Evolutionary conservation across 2,113 vertebrate species (phyloP).

Genomic region (Vidua macroura): DNA sequence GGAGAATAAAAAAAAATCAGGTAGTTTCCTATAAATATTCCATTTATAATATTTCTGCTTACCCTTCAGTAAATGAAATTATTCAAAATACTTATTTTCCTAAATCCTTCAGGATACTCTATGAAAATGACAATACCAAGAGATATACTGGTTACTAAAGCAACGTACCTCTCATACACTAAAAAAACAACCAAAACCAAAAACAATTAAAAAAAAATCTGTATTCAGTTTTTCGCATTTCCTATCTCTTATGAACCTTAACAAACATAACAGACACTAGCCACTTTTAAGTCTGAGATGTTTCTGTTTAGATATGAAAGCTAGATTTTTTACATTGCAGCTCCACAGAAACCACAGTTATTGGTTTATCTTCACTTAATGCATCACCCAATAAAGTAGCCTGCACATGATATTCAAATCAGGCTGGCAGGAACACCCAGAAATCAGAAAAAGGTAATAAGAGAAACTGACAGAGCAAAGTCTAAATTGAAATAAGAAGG

Average conservation of each 20-base stretch:
- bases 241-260: neutral
- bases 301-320: neutral
- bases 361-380: neutral
- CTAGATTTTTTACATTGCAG: neutral
- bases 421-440: neutral
- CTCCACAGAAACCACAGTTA: neutral
- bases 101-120: neutral
- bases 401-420: neutral
- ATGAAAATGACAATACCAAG: neutral
- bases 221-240: neutral
- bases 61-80: neutral
- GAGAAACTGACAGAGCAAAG: neutral
- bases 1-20: neutral
- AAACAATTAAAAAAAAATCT: neutral
- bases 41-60: neutral
- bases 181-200: neutral
- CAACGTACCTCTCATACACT: neutral
- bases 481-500: neutral
- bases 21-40: neutral
- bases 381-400: neutral
- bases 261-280: neutral
- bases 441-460: neutral
- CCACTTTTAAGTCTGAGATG: neutral
- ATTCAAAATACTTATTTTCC: neutral
- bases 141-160: neutral